phyloP scores from a whole-genome alignment of 1,140 invertebrate genomes.

The Doryteuthis pealeii region DNA sequence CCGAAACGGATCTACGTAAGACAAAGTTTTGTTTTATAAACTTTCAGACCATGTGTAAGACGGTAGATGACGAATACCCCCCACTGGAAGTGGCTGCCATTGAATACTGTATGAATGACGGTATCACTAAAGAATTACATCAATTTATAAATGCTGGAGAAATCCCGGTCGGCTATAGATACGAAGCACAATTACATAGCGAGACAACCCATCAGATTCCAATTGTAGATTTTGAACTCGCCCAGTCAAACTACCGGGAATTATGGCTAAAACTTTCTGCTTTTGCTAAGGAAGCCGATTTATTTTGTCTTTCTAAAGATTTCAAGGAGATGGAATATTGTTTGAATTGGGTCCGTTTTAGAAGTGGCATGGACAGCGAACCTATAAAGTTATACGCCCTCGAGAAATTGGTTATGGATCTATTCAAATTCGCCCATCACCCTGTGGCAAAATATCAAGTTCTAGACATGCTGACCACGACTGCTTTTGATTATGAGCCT shows the following conservation, averaged over 20 bases:
- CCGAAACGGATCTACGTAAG: slow-evolving; percentile 9
- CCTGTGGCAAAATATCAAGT: slow-evolving; percentile 21
- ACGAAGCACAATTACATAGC: neutral
- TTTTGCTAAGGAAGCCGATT: neutral
- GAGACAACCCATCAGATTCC: slow-evolving; percentile 51
- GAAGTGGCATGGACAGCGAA: slow-evolving; percentile 23
- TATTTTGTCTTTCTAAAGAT: neutral
- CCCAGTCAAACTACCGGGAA: slow-evolving; percentile 40
- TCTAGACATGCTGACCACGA: slow-evolving; percentile 26
- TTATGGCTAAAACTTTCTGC: slow-evolving; percentile 41
- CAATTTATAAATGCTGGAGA: slow-evolving; percentile 52
- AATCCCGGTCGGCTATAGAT: neutral
- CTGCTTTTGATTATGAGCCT: slow-evolving; percentile 34
- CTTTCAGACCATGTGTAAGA: slow-evolving; percentile 49
- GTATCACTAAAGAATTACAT: slow-evolving; percentile 48
- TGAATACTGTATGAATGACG: slow-evolving; percentile 46
- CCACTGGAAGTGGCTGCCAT: slow-evolving; percentile 51
- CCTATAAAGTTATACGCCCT: slow-evolving; percentile 27
- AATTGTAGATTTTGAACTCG: slow-evolving; percentile 41
- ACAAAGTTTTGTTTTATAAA: slow-evolving; percentile 50
- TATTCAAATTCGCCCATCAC: slow-evolving; percentile 25
- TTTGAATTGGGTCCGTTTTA: slow-evolving; percentile 34
- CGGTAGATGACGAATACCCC: slow-evolving; percentile 47
- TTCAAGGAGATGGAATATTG: slow-evolving; percentile 29
- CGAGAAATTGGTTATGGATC: slow-evolving; percentile 30